phyloP scores from a whole-genome alignment of 2,888 invertebrate species.

The Trissoscelio sp. region DNA sequence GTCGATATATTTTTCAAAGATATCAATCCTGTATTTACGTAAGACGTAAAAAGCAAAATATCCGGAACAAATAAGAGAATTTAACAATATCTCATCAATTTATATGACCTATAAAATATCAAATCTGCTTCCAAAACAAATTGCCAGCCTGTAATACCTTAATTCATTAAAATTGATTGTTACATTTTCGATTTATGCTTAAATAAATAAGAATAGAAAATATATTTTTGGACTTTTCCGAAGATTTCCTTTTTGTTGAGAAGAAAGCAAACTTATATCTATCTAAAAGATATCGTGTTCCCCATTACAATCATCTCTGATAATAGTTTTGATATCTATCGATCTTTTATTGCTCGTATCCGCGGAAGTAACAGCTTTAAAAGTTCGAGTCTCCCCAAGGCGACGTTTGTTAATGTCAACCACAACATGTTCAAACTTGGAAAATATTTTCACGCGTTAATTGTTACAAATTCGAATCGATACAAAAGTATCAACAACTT shows the following conservation, averaged over 20 bases:
- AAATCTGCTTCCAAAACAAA: constrained; percentile 12
- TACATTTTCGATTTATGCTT: not conserved
- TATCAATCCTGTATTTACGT: not conserved
- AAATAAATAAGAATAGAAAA: no score
- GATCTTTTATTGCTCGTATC: constrained; percentile 23
- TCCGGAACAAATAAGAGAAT: not conserved
- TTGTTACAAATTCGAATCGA: constrained; percentile 11
- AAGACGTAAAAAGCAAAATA: not conserved
- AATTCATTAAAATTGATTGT: not conserved
- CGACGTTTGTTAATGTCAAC: constrained; percentile 26
- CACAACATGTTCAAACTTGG: constrained; percentile 4
- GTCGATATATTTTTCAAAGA: not conserved
- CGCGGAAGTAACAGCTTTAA: constrained; percentile 13
- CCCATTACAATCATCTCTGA: constrained; percentile 10
- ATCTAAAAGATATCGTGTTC: not conserved
- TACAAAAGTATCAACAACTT: no score
- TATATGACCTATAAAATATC: constrained; percentile 7
- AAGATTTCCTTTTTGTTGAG: no score
- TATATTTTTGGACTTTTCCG: not conserved
- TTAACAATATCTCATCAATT: constrained; percentile 14
- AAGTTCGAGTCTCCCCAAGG: constrained; percentile 14
- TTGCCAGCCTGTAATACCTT: not conserved
- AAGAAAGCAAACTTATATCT: not conserved
- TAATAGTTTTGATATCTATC: constrained; percentile 25
- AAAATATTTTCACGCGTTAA: constrained; percentile 11